phyloP scores from a whole-genome alignment of 2,888 invertebrate species.

The Clanis bilineata region DNA sequence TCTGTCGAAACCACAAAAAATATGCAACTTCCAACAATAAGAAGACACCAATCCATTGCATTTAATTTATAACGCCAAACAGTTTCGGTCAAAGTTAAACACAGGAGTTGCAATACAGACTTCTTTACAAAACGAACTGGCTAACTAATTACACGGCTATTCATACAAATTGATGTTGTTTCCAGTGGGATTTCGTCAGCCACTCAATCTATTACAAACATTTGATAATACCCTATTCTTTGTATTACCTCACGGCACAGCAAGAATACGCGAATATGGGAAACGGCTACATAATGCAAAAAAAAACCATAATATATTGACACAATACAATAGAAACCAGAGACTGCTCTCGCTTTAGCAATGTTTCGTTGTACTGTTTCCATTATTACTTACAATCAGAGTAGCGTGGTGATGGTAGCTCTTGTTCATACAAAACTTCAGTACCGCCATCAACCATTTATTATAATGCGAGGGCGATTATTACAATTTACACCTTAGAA shows the following conservation, averaged over 20 bases:
- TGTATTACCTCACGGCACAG: conserved; percentile 48
- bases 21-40: conserved; percentile 19
- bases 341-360: conserved; percentile 41
- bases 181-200: conserved; percentile 18
- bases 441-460: too few relatives aligned
- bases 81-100: neutral
- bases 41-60: neutral
- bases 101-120: conserved; percentile 8
- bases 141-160: conserved; percentile 15
- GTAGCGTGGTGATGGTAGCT: too few relatives aligned
- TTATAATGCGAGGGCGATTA: too few relatives aligned
- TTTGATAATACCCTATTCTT: conserved; percentile 70
- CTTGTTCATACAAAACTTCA: too few relatives aligned
- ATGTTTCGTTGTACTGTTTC: conserved; percentile 31
- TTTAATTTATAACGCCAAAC: neutral
- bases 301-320: conserved; percentile 52
- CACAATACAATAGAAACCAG: conserved; percentile 53
- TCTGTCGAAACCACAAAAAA: neutral
- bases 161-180: conserved; percentile 14
- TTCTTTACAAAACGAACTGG: conserved; percentile 16
- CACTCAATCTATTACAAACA: conserved; percentile 53
- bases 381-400: neutral
- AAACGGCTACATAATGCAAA: conserved; percentile 50
- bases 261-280: conserved; percentile 55
- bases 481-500: too few relatives aligned